Evolutionary conservation across 2,888 invertebrate species (phyloP), one percentile per base, ranked within the genome.

Genomic region (Balanococcus diminutus): DNA sequence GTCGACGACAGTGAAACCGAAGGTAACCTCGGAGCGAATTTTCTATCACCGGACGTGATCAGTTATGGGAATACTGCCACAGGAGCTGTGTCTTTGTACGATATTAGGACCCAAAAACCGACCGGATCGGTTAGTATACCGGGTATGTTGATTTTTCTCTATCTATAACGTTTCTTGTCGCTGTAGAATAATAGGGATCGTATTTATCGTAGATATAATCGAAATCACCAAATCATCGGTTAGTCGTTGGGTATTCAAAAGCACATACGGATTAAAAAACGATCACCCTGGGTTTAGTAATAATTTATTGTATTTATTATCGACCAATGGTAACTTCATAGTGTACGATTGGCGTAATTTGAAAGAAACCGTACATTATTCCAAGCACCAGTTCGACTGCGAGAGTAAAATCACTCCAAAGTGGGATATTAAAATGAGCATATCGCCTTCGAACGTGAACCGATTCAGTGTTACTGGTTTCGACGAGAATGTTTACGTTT

Each of bases 401-500:
- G 39, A 56, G n/a, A 82, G 39, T 28, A 67, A 32, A 19, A 28
- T 31, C 0, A 22, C n/a, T n/a, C 31, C 14, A 2, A 28, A 5
- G 11, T 28, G 51, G 32, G 36, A 42, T 31, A 22, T 82, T 14
- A 82, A 46, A 67, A 81, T 87, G n/a, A 82, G 19, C 28, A 42
- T 87, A 22, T 81, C 82, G 28, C 87, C 87, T 6, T 11, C 2
- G 19, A 87, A 72, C 81, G 16, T n/a, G 9, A 75, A 72, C 28
- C 86, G 3, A 19, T 72, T 75, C 83, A 46, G 67, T 9, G 82
- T 87, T 11, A 79, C 84, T 56, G 87, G 87, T 46, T 86, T 87
- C 42, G 87, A 87, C 39, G 72, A 84, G 25, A 87, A 87, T 28
- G 85, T 87, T 3, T 87, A 87, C 84, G 81, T 87, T 81, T 42